Evolutionary conservation across 2,888 invertebrate genomes (phyloP).

Genomic region (Drosophila setosimentum): DNA sequence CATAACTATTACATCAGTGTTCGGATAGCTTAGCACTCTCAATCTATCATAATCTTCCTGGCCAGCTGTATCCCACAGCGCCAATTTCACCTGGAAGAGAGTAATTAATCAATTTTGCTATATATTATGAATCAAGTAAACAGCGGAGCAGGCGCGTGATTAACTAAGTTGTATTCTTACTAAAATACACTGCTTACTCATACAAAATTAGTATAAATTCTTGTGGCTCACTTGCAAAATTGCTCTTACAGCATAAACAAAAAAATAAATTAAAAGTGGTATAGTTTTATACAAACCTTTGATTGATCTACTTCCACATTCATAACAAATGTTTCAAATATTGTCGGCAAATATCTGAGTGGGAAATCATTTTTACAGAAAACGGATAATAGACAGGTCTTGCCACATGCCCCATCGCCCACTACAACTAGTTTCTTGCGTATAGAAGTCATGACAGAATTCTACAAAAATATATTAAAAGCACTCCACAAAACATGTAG

Average conservation of each 20-base stretch:
- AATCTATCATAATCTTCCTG: constrained; percentile 98
- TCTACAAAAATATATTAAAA: neutral
- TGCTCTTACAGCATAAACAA: neutral
- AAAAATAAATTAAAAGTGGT: neutral
- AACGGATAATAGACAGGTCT: constrained; percentile 98
- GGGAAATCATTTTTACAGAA: constrained; percentile 99
- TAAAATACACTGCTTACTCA: constrained; percentile 17
- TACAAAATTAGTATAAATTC: constrained; percentile 17
- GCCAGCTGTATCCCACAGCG: constrained; percentile 98
- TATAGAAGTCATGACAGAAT: constrained; percentile 91
- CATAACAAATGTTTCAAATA: constrained; percentile 99
- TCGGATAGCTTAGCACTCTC: constrained; percentile 97
- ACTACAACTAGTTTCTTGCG: constrained; percentile 98
- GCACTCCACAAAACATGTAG: neutral
- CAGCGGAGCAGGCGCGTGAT: constrained; percentile 33
- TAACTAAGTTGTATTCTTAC: constrained; percentile 59
- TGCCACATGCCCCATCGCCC: constrained; percentile 99
- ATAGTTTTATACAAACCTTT: constrained; percentile 86
- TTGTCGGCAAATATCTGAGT: constrained; percentile 99
- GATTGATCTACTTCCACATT: constrained; percentile 99
- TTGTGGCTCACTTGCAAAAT: constrained; percentile 22
- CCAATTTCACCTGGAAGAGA: constrained; percentile 89
- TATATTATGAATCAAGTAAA: constrained; percentile 39
- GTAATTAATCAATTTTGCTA: neutral
- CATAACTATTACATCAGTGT: constrained; percentile 99